Evolutionary conservation across 2,113 vertebrate genomes (phyloP), one percentile per base, ranked within the genome.

Genomic region (Gambusia holbrooki): DNA sequence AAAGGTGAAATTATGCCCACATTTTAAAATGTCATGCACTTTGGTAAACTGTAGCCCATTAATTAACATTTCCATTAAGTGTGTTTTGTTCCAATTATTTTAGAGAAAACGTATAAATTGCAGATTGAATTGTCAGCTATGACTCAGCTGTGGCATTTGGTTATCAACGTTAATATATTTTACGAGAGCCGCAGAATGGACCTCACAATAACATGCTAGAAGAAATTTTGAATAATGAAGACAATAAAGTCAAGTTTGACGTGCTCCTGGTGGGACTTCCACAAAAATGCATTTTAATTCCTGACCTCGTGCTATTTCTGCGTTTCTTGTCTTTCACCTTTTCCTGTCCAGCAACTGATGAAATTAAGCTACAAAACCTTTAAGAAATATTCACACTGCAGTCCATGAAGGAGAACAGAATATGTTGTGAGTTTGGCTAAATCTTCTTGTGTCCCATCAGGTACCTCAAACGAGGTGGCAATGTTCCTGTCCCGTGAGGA

Each of bases 381-480:
- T 2, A 63, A 7, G 10, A 14, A 62, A 15, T 0, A 42, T 1
- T 37, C 17, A 7, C 17, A 48, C 17, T 48, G 45, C 14, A 10
- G 15, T 32, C 30, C 32, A 32, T 29, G 10, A 58, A n/a, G 51
- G 9, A n/a, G 51, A 58, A 63, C 28, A 33, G 17, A 29, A 11
- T 5, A 1, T 62, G 28, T 62, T 22, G 15, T 32, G 28, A 62
- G 40, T 45, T 48, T 48, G 3, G 5, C n/a, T 4, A 14, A 1
- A 51, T 72, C 3, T 85, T 10, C 83, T 4, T 29, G n/a, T 72
- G 19, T 83, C 28, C 35, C n/a, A 54, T 68, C 89, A 99, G 97
- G 98, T 68, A 98, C 97, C 29, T 99, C 98, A 28, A 96, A 96
- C 51, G 97, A 99, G 94, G 97, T 97, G 42, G 97, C 96, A 1